Base-by-base conservation (phyloP, 2,113 vertebrate genomes). In the Semnornis frantzii region DNA sequence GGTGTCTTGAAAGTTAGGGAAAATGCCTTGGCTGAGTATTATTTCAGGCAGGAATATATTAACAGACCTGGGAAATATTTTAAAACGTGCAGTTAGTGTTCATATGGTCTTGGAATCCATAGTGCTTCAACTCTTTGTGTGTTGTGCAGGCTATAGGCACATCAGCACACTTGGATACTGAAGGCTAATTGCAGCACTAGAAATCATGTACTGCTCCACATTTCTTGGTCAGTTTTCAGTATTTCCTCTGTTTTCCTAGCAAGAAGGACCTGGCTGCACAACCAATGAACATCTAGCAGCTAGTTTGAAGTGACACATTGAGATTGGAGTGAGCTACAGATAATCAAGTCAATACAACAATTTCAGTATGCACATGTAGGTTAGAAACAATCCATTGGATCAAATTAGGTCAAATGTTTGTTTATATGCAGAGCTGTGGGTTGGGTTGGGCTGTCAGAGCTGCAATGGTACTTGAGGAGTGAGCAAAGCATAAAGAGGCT, bases 11-110 rank as follows among this genome's bases (percentile, higher is more conserved):
- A 93, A 96, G 60, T 68, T 83, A 89, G 20, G 64, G 28, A 54
- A 68, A 82, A 95, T 33, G 58, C 79, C 87, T 89, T 80, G 86
- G 46, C 65, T 88, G 52, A 85, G 59, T 94, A 85, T 87, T 94
- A 65, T 85, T 93, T 74, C 74, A 79, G 31, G 24, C 12, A 96
- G 39, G 27, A 84, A 64, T 88, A 19, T 27, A 60, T 89, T 69
- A 82, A 83, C 11, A 60, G 55, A 71, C 44, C 23, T 24, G 28
- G 16, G 63, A 84, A 92, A 65, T 46, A 44, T 70, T 92, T 92
- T 68, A 24, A 79, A 93, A 37, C 8, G 15, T 83, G 39, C 23
- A 37, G 9, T 25, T 91, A 77, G 71, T 69, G 7, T 77, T 85
- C 74, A 11, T 42, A 42, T 34, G n/a, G 44, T n/a, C 34, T 58